These are phyloP conservation scores for Oasisia sp. DNA, from an alignment of 2,888 invertebrate genomes.

Conservation along the genomic window DNA sequence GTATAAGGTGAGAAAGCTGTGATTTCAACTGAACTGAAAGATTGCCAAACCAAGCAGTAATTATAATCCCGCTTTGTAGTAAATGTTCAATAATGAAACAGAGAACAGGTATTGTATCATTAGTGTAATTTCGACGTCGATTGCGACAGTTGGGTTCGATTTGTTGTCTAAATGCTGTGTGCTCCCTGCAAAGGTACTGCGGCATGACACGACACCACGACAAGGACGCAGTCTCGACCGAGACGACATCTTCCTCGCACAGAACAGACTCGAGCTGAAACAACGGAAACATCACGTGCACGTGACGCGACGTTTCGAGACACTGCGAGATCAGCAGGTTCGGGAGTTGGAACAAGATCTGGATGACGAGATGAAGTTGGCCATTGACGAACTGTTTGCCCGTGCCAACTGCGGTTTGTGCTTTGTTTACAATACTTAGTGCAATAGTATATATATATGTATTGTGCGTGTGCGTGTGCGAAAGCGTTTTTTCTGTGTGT, in stretches of 20 bases:
- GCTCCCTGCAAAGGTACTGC: neutral
- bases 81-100: too few species aligned
- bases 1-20: too few species aligned
- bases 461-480: too few species aligned
- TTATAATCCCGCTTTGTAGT: too few species aligned
- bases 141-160: neutral
- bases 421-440: neutral
- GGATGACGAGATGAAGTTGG: constrained; percentile 87
- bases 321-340: constrained; percentile 58
- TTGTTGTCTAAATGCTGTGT: neutral
- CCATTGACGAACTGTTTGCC: constrained; percentile 81
- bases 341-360: constrained; percentile 73
- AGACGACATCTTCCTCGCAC: constrained; percentile 70
- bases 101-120: too few species aligned
- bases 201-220: neutral
- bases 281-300: constrained; percentile 97
- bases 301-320: constrained; percentile 77
- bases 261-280: constrained; percentile 86
- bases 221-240: neutral
- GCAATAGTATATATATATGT: neutral
- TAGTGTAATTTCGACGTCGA: neutral
- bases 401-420: constrained; percentile 34
- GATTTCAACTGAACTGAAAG: too few species aligned
- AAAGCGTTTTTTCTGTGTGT: too few species aligned
- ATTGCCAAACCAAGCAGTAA: too few species aligned